Percentiles rank a stretch among this genome's conserved stretches.
Evolutionary conservation across 2,888 invertebrate species (phyloP).

Genomic region (Thymelicus sylvestris): DNA sequence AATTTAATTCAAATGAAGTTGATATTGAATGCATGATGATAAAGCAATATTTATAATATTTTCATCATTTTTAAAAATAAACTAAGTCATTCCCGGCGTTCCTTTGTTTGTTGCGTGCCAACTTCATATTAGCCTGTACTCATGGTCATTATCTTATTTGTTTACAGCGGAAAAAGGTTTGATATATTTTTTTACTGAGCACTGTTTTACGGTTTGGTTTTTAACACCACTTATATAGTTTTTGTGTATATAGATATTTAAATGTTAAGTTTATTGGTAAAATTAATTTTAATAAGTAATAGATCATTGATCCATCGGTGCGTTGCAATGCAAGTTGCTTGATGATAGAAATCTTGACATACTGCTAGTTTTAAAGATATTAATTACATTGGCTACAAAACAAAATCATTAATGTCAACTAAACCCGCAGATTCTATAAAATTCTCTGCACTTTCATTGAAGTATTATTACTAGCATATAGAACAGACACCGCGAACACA

Average conservation of each 20-base stretch:
- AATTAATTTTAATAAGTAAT: not conserved
- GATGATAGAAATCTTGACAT: too few species aligned
- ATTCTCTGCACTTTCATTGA: too few species aligned
- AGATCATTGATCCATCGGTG: too few species aligned
- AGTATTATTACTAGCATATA: too few species aligned
- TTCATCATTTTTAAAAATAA: conserved; percentile 48
- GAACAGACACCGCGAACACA: too few species aligned
- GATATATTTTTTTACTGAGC: conserved; percentile 45
- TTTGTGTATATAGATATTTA: not conserved
- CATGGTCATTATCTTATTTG: conserved; percentile 52
- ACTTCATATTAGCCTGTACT: conserved; percentile 39
- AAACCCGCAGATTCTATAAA: too few species aligned
- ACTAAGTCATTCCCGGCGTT: conserved; percentile 42
- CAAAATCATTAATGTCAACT: too few species aligned
- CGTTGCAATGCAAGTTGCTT: too few species aligned
- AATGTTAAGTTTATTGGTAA: too few species aligned
- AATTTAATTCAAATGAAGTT: not conserved
- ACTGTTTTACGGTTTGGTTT: conserved; percentile 16
- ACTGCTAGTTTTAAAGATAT: too few species aligned
- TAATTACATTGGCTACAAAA: too few species aligned
- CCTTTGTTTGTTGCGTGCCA: conserved; percentile 50
- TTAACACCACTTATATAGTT: not conserved
- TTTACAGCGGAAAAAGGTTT: conserved; percentile 81
- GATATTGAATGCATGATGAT: conserved; percentile 16
- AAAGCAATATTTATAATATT: conserved; percentile 27